Percentiles rank a stretch among this genome's conserved stretches.
Conservation (phyloP, 2,888 invertebrate genomes). For the Ectemnius lituratus region DNA sequence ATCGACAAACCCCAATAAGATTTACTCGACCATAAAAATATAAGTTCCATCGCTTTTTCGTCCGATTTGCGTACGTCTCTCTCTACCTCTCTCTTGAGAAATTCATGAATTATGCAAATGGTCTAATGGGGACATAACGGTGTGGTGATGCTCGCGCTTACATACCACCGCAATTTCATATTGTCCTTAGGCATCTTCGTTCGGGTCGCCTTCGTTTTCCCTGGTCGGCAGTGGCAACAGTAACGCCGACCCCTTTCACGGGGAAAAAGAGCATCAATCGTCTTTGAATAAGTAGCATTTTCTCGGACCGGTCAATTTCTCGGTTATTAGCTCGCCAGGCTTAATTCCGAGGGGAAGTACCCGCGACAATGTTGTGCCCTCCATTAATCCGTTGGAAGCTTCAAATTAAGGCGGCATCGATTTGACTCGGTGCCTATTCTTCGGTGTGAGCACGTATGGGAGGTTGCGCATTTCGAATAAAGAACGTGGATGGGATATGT, state of each 20-base stretch:
- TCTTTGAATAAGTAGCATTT: too few relatives aligned
- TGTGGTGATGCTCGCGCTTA: background rate
- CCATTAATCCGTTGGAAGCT: conserved; percentile 22
- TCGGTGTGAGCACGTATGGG: conserved; percentile 19
- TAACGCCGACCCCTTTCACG: too few relatives aligned
- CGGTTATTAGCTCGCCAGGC: too few relatives aligned
- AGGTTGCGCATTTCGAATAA: conserved; percentile 56
- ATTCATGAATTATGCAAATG: conserved; percentile 11
- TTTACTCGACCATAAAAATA: too few relatives aligned
- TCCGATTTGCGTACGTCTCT: background rate
- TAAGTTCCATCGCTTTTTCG: background rate
- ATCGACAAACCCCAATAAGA: too few relatives aligned
- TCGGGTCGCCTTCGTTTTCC: too few relatives aligned
- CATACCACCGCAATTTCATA: background rate
- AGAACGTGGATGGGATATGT: conserved; percentile 38
- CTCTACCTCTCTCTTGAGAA: background rate
- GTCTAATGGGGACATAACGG: conserved; percentile 7
- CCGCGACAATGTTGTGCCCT: conserved; percentile 7
- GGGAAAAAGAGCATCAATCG: too few relatives aligned
- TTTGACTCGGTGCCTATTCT: conserved; percentile 25
- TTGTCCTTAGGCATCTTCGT: too few relatives aligned
- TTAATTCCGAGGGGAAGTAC: background rate
- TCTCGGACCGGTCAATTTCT: too few relatives aligned
- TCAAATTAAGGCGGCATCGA: conserved; percentile 48
- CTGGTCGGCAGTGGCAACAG: too few relatives aligned